phyloP scores from a whole-genome alignment of 2,888 invertebrate species.

The Pristionchus mayeri region DNA sequence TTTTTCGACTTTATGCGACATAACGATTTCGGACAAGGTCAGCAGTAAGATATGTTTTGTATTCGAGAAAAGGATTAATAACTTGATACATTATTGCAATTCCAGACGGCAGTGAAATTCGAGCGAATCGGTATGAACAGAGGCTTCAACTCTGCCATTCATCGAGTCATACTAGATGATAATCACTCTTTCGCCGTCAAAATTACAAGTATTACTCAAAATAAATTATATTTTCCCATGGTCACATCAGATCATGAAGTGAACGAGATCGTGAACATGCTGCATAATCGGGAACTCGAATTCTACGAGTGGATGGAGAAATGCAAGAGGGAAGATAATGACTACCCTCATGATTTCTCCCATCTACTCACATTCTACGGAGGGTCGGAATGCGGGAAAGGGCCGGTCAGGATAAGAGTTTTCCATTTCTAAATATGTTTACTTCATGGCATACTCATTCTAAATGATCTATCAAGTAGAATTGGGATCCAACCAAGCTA shows the following conservation, averaged over 20 bases:
- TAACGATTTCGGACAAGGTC: neutral
- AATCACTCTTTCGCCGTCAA: neutral
- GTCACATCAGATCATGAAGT: constrained; percentile 8
- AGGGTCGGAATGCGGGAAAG: neutral
- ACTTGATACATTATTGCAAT: neutral
- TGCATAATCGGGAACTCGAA: neutral
- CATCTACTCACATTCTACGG: neutral
- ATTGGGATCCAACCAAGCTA: neutral
- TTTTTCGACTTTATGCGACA: neutral
- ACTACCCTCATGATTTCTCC: neutral
- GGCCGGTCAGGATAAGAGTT: neutral
- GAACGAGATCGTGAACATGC: neutral
- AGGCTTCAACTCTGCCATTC: neutral
- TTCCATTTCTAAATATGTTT: neutral
- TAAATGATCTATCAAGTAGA: neutral
- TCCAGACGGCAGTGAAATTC: constrained; percentile 5
- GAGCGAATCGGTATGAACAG: constrained; percentile 6
- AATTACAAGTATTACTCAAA: neutral
- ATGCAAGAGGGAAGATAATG: neutral
- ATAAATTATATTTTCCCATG: no score
- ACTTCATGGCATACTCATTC: neutral
- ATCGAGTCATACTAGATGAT: neutral
- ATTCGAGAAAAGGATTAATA: no score
- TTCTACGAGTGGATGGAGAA: neutral
- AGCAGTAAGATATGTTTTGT: neutral